Evolutionary conservation across 2,888 invertebrate genomes (phyloP).

Genomic region (Deroplatys truncata): DNA sequence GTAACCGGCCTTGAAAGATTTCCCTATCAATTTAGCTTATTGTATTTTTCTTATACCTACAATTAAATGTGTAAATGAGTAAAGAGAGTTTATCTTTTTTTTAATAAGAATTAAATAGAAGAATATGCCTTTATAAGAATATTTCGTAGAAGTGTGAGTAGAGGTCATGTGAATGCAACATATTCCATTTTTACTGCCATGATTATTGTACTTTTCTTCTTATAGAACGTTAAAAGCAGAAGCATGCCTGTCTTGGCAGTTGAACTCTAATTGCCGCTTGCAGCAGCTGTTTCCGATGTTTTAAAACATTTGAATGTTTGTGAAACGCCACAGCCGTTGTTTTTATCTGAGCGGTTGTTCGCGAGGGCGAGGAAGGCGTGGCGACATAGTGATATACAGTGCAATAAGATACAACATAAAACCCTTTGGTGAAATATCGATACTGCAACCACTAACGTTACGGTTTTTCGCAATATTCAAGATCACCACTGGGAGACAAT

Average conservation of each 20-base stretch:
- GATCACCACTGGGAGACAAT: neutral
- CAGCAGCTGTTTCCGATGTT: neutral
- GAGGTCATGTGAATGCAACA: too few relatives aligned
- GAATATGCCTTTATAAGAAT: too few relatives aligned
- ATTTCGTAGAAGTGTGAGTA: too few relatives aligned
- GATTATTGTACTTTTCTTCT: neutral
- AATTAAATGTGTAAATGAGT: too few relatives aligned
- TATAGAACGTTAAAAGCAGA: too few relatives aligned
- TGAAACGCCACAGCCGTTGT: neutral
- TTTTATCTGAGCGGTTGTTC: neutral
- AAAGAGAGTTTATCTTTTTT: too few relatives aligned
- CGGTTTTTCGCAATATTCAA: neutral
- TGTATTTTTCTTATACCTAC: too few relatives aligned
- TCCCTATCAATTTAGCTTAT: too few relatives aligned
- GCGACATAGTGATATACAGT: neutral
- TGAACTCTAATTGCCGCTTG: neutral
- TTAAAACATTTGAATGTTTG: neutral
- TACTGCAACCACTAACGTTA: neutral
- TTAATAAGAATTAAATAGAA: too few relatives aligned
- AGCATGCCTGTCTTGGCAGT: neutral
- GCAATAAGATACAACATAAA: neutral
- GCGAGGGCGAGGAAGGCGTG: neutral
- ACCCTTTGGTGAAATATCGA: neutral
- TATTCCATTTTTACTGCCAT: too few relatives aligned
- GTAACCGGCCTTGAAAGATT: too few relatives aligned